A percentile compares a stretch with the other conserved stretches of the same genome.
Conservation (phyloP, 2,113 vertebrate species). For the Nesogale talazaci region DNA sequence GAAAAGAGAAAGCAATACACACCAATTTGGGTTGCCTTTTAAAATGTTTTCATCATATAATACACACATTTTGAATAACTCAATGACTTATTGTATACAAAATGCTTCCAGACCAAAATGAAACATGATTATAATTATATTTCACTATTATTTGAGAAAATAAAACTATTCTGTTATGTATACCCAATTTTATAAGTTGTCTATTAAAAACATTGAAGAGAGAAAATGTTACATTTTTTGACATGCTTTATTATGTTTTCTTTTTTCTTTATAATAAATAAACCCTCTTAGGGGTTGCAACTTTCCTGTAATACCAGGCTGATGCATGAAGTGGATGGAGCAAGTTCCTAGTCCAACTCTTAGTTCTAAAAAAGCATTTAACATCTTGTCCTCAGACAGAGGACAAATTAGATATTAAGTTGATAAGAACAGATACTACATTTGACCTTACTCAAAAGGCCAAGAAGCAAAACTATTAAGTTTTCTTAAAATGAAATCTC, state of each 20-base stretch:
- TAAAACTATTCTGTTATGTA: background rate
- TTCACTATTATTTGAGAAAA: slow-evolving; percentile 26
- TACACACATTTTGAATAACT: background rate
- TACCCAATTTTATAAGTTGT: slow-evolving; percentile 35
- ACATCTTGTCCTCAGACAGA: no score
- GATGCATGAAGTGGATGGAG: no score
- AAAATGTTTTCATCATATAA: background rate
- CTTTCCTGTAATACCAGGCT: no score
- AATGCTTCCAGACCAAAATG: slow-evolving; percentile 35
- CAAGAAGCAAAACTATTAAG: no score
- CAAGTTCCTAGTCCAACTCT: no score
- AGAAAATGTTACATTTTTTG: background rate
- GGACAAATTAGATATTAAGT: no score
- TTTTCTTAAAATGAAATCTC: background rate
- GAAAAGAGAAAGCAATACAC: background rate
- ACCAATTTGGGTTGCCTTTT: background rate
- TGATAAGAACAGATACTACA: no score
- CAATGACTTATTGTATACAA: background rate
- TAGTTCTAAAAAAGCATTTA: no score
- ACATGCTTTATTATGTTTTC: background rate
- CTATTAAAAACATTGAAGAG: background rate
- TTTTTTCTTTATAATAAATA: no score
- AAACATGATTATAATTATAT: slow-evolving; percentile 48
- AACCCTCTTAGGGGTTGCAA: no score
- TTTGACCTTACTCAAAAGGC: no score